Percentiles rank a stretch among this genome's conserved stretches.
Conservation (phyloP, 2,113 vertebrate genomes). For the Trogon surrucura region DNA sequence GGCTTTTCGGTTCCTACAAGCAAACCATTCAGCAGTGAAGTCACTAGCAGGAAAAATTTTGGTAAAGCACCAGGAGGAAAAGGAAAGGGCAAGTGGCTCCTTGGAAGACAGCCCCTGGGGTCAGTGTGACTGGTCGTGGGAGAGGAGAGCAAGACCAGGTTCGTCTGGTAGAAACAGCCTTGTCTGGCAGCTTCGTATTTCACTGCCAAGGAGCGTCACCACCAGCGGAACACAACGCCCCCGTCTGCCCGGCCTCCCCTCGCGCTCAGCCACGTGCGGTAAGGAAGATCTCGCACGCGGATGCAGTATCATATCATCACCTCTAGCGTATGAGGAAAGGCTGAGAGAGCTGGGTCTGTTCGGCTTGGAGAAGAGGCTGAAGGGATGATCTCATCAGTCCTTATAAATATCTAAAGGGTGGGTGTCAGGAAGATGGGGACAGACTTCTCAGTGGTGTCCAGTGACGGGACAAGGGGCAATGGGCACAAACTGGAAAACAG, state of each 20-base stretch:
- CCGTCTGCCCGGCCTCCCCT: fast-evolving
- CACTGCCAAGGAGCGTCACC: not conserved
- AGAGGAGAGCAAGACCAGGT: not conserved
- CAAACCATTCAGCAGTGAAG: not conserved
- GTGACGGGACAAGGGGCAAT: too few species aligned
- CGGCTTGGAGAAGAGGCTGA: too few species aligned
- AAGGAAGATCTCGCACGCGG: fast-evolving
- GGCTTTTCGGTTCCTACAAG: not conserved
- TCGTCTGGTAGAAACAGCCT: not conserved
- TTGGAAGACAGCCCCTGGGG: too few species aligned
- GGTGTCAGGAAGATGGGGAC: too few species aligned
- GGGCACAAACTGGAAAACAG: too few species aligned
- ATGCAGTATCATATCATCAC: fast-evolving
- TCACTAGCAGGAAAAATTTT: not conserved
- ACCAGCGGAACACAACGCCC: not conserved
- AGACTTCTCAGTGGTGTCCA: too few species aligned
- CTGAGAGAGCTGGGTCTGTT: too few species aligned
- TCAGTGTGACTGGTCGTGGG: fast-evolving
- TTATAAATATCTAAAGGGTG: too few species aligned
- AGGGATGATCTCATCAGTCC: too few species aligned
- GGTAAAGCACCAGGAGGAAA: not conserved
- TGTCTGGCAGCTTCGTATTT: not conserved
- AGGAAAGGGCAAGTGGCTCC: not conserved
- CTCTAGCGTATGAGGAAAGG: too few species aligned
- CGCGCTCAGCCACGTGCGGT: fast-evolving